phyloP scores from a whole-genome alignment of 2,113 vertebrate genomes.

The Laterallus jamaicensis region DNA sequence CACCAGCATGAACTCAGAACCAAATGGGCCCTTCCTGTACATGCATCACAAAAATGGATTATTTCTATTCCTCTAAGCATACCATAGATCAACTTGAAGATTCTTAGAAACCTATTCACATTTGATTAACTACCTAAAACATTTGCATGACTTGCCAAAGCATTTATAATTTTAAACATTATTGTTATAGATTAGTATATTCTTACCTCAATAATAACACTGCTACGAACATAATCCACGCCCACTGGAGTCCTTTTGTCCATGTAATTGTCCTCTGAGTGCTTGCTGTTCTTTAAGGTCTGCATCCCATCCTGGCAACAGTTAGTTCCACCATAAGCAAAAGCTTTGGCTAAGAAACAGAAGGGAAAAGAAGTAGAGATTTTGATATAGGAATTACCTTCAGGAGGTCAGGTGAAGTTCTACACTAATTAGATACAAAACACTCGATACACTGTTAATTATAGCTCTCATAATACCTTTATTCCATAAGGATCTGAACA shows the following conservation, averaged over 20 bases:
- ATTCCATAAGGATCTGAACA: neutral
- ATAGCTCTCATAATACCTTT: neutral
- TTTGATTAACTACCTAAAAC: neutral
- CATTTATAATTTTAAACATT: neutral
- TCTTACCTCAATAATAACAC: conserved; percentile 86
- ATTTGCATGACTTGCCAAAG: neutral
- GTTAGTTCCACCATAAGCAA: conserved; percentile 82
- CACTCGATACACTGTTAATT: neutral
- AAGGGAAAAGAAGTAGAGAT: neutral
- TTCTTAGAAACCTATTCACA: rapidly evolving
- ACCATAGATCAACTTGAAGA: neutral
- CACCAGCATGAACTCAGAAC: neutral
- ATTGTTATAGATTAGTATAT: neutral
- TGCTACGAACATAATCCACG: conserved; percentile 82
- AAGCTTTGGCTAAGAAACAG: conserved; percentile 80
- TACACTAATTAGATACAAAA: neutral
- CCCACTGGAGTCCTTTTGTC: conserved; percentile 77
- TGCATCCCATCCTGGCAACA: conserved; percentile 83
- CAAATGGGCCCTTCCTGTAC: neutral
- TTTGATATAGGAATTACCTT: neutral
- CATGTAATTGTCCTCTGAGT: conserved; percentile 62
- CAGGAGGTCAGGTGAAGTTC: neutral
- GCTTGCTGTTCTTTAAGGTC: conserved; percentile 69
- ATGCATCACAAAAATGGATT: neutral
- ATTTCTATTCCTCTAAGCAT: neutral